phyloP scores from a whole-genome alignment of 2,797 vertebrate species.

The Brachymystax lenok region DNA sequence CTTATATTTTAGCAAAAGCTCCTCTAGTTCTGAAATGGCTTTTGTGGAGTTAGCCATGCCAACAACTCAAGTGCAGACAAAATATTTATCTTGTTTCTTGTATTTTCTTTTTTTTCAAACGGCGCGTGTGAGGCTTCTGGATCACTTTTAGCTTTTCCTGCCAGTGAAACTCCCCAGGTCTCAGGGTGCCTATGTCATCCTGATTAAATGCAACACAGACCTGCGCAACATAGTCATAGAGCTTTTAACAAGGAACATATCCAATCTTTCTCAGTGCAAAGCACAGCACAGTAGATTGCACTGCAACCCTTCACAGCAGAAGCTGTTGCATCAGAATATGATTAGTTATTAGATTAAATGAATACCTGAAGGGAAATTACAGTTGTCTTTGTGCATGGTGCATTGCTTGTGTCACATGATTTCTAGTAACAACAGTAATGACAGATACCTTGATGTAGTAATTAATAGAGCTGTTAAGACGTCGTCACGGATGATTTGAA shows the following conservation, averaged over 20 bases:
- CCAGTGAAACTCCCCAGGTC: no score
- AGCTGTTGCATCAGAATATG: background rate
- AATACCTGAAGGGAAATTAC: background rate
- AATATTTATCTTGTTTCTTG: background rate
- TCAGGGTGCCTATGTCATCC: no score
- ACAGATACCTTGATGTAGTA: background rate
- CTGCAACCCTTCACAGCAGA: background rate
- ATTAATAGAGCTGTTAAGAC: background rate
- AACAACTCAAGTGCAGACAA: background rate
- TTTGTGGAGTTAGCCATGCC: background rate
- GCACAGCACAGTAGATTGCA: background rate
- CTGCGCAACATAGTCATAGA: no score
- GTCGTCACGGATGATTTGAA: background rate
- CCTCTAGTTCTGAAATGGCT: background rate
- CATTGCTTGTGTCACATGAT: background rate
- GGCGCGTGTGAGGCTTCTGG: background rate
- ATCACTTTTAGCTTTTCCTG: background rate
- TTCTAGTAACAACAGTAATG: background rate
- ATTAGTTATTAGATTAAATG: background rate
- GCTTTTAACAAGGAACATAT: no score
- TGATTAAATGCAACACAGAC: no score
- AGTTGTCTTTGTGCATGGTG: background rate
- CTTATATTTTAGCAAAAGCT: conserved; percentile 18
- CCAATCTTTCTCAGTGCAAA: no score
- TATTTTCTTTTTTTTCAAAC: background rate